Conservation (phyloP, 1,140 invertebrate genomes). For the Dryas iulia region DNA sequence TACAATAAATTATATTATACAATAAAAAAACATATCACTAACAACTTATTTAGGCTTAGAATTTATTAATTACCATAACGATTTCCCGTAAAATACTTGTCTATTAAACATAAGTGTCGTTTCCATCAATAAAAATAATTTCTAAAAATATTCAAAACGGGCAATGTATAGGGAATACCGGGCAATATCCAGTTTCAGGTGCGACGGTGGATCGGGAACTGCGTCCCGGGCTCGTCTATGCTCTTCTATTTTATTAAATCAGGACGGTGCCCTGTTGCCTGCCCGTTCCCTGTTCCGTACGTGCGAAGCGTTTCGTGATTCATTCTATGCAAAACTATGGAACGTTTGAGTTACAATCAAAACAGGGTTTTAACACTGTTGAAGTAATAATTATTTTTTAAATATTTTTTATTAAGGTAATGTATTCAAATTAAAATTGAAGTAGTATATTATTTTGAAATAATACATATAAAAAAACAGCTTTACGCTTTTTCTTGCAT, state of each 20-base stretch:
- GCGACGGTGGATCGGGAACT: constrained; percentile 16
- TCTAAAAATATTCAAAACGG: not conserved
- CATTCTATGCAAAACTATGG: constrained; percentile 71
- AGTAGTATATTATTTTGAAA: too few relatives aligned
- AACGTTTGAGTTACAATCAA: constrained; percentile 51
- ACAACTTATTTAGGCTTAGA: too few relatives aligned
- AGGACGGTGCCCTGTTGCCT: constrained; percentile 54
- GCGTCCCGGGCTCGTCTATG: constrained; percentile 57
- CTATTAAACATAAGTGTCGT: too few relatives aligned
- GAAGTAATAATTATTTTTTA: too few relatives aligned
- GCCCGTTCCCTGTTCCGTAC: constrained; percentile 45
- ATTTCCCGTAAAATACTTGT: too few relatives aligned
- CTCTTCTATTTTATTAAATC: constrained; percentile 73
- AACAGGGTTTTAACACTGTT: constrained; percentile 31
- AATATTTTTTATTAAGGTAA: too few relatives aligned
- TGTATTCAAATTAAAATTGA: too few relatives aligned
- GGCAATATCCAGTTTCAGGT: constrained; percentile 26
- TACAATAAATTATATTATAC: too few relatives aligned
- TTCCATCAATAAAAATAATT: not conserved
- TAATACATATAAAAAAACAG: too few relatives aligned
- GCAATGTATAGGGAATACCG: constrained; percentile 36
- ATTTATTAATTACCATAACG: too few relatives aligned
- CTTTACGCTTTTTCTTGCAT: too few relatives aligned
- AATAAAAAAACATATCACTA: too few relatives aligned
- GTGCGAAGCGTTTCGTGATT: constrained; percentile 61